Base-by-base conservation (phyloP, 2,797 vertebrate genomes). In the Acropternis orthonyx region DNA sequence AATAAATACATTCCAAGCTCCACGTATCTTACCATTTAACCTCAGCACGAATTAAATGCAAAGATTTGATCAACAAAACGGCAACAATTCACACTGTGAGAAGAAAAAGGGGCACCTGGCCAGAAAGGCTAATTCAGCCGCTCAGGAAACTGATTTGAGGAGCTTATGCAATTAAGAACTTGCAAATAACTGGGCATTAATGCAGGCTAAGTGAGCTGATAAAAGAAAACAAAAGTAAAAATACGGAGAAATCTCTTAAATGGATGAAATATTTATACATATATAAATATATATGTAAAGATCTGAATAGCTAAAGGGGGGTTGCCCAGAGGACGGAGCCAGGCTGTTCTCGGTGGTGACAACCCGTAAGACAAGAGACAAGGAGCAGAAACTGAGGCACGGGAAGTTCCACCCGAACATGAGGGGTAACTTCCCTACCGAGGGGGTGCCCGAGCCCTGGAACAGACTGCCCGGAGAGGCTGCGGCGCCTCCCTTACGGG, bases 221-320 rank as follows among this genome's bases (percentile, higher is more conserved):
- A 4, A 19, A 32, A 27, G 2, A 21, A 21, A 71, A 22, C 0
- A 14, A 3, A 26, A 24, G 19, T 1, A 14, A 44, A 56, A 80
- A 55, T 0, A 10, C 0, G 0, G 8, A 10, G 2, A 4, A 24
- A 28, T 2, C 2, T 1, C 7, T 18, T 56, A 9, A 5, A 19
- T 1, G 4, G 10, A 3, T 4, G 1, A 65, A 65, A 46, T 22
- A 26, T 7, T 48, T 6, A 15, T 16, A 24, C 4, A 21, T 14
- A 5, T 14, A 30, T 37, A 37, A 26, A 49, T 54, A 54, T 32
- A 12, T 32, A 20, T 52, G 17, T 32, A 15, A 6, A 24, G 5
- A 21, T 17, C 28, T 34, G 34, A 52, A n/a, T 4, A 1, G 10
- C 19, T 67, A 67, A 48, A 36, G 10, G 9, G 11, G 2, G 28